Conservation (phyloP, 2,797 vertebrate species). For the Enoplosus armatus region DNA sequence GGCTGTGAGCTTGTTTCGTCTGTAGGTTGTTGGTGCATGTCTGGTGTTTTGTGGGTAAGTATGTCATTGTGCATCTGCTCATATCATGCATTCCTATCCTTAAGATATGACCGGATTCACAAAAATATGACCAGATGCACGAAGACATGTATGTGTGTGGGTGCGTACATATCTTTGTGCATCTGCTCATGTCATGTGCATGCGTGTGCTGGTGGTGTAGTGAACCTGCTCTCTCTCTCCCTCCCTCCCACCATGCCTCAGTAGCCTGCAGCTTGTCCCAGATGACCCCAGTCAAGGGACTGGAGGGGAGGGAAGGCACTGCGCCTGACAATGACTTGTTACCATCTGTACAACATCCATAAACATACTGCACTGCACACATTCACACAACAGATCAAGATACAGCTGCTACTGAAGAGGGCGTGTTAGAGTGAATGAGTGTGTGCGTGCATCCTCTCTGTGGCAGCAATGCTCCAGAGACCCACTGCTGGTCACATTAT, state of each 20-base stretch:
- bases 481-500: constrained; percentile 74
- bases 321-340: constrained; percentile 76
- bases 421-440: constrained; percentile 41
- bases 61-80: neutral
- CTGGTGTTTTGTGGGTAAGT: constrained; percentile 13
- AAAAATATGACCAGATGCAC: neutral
- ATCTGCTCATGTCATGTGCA: constrained; percentile 9
- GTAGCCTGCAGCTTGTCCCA: constrained; percentile 74
- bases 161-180: constrained; percentile 5
- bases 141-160: neutral
- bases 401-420: constrained; percentile 62
- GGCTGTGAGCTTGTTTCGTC: constrained; percentile 12
- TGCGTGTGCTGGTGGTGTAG: constrained; percentile 25
- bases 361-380: constrained; percentile 72
- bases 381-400: constrained; percentile 71
- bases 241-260: constrained; percentile 46
- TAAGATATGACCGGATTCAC: neutral
- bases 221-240: constrained; percentile 26
- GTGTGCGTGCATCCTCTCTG: constrained; percentile 34
- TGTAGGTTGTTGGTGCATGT: neutral
- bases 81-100: neutral
- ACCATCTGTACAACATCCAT: constrained; percentile 78
- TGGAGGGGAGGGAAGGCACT: constrained; percentile 39
- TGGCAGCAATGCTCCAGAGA: constrained; percentile 72
- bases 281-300: constrained; percentile 66